phyloP scores from a whole-genome alignment of 2,797 vertebrate species.

The Alexandromys oeconomus region DNA sequence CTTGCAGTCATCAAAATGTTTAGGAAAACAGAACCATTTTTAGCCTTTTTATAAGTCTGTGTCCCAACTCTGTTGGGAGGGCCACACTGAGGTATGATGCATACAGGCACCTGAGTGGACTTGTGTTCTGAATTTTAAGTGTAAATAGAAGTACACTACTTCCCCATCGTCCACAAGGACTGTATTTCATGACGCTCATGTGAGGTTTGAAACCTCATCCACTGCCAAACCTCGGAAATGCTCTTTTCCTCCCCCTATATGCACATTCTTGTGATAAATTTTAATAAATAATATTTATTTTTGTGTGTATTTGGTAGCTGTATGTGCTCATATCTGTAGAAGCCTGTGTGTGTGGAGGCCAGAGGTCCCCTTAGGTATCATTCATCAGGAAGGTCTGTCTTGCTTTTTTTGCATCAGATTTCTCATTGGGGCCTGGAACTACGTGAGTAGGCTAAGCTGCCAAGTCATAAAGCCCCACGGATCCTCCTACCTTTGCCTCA shows the following conservation, averaged over 20 bases:
- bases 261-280: not conserved
- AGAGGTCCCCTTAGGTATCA: not conserved
- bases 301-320: not conserved
- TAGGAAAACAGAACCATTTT: conserved; percentile 44
- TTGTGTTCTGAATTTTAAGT: not conserved
- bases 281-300: not conserved
- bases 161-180: not conserved
- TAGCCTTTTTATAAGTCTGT: conserved; percentile 4
- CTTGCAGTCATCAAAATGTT: conserved; percentile 56
- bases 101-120: not conserved
- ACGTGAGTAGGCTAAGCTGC: not conserved
- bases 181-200: not conserved
- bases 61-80: not conserved
- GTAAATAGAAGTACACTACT: not conserved
- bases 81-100: not conserved
- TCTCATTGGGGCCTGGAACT: not conserved
- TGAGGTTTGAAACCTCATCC: not conserved
- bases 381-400: not conserved
- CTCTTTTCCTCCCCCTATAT: not conserved
- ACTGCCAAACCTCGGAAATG: not conserved
- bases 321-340: not conserved
- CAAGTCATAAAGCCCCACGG: not conserved
- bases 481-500: not conserved
- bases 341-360: not conserved
- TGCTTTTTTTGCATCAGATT: not conserved